Evolutionary conservation across 2,113 vertebrate species (phyloP).

Genomic region (Toxotes jaculatrix): DNA sequence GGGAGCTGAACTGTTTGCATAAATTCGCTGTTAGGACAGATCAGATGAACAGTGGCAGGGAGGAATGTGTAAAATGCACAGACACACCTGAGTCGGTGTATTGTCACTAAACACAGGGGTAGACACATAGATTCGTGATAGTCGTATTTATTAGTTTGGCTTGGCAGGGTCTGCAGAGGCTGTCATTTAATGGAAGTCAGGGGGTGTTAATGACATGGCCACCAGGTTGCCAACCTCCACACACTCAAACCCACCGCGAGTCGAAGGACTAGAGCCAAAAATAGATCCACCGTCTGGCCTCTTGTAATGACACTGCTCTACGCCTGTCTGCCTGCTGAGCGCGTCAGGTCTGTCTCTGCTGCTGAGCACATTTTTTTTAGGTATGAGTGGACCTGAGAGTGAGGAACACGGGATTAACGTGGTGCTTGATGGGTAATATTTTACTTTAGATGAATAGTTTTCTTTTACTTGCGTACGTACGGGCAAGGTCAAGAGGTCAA

Average conservation of each 20-base stretch:
- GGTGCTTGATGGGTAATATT: background rate
- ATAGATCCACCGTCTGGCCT: constrained; percentile 66
- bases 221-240: constrained; percentile 47
- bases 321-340: constrained; percentile 32
- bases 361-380: background rate
- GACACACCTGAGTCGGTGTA: constrained; percentile 1
- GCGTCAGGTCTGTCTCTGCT: constrained; percentile 10
- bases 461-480: background rate
- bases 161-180: constrained; percentile 16
- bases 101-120: background rate
- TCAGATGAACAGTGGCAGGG: background rate
- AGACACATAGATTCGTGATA: background rate
- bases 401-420: background rate
- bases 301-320: constrained; percentile 52
- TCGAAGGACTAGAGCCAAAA: constrained; percentile 53
- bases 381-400: background rate
- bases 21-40: background rate
- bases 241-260: constrained; percentile 40
- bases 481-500: background rate
- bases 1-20: background rate
- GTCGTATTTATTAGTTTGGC: constrained; percentile 10
- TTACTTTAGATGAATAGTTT: background rate
- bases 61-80: background rate
- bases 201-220: constrained; percentile 62
- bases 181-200: constrained; percentile 55